A percentile compares a stretch with the other conserved stretches of the same genome.
Evolutionary conservation across 2,113 vertebrate genomes (phyloP).

Genomic region (Pampusana beccarii): DNA sequence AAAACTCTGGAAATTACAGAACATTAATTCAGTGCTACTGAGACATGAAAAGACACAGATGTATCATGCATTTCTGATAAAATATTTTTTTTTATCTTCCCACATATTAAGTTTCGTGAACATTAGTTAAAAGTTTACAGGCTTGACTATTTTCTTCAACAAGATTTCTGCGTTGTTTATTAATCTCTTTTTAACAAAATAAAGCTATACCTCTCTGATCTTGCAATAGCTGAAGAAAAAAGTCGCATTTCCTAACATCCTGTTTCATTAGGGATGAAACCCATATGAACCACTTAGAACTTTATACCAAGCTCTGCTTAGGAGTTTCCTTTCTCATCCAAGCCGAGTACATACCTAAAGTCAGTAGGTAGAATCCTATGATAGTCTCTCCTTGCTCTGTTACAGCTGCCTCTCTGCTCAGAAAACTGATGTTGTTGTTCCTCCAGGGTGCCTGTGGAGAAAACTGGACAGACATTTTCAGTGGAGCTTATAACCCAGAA

Average conservation of each 20-base stretch:
- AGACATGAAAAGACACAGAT: background rate
- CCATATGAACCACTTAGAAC: background rate
- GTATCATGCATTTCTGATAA: background rate
- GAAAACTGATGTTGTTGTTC: slow-evolving; percentile 83
- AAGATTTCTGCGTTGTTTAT: background rate
- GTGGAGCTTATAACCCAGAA: background rate
- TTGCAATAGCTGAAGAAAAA: background rate
- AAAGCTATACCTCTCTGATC: background rate
- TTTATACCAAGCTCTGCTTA: background rate
- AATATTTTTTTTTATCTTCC: background rate
- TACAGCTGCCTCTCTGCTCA: slow-evolving; percentile 77
- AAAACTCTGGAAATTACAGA: background rate
- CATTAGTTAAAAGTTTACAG: background rate
- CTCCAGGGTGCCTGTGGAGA: slow-evolving; percentile 84
- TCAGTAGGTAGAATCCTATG: slow-evolving; percentile 82
- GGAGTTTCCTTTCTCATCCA: slow-evolving; percentile 1
- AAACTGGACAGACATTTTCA: slow-evolving; percentile 78
- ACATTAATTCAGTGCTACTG: background rate
- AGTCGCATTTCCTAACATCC: background rate
- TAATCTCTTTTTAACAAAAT: background rate
- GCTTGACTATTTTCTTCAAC: background rate
- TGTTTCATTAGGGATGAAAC: background rate
- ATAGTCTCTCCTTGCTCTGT: slow-evolving; percentile 85
- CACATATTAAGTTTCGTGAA: background rate
- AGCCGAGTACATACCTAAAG: slow-evolving; percentile 73